Percentiles rank a stretch among this genome's conserved stretches.
phyloP scores from a whole-genome alignment of 2,888 invertebrate species.

The Synanthedon andrenaeformis region DNA sequence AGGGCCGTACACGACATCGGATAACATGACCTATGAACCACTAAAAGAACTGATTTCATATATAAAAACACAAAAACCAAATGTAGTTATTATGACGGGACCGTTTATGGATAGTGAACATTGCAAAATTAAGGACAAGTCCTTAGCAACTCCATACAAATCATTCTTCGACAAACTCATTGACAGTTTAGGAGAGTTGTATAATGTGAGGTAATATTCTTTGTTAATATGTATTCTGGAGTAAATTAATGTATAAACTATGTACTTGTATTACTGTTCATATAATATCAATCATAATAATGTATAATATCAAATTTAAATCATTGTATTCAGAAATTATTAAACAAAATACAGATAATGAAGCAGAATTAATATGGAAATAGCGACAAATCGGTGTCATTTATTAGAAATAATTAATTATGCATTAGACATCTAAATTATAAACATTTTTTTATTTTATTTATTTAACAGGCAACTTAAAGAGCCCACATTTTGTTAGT shows the following conservation, averaged over 20 bases:
- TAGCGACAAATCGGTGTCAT: no score
- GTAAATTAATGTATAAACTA: neutral
- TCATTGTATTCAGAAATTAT: no score
- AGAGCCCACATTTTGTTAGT: no score
- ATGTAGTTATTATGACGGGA: conserved; percentile 85
- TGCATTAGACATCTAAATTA: no score
- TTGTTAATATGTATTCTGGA: conserved; percentile 6
- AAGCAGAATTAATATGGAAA: no score
- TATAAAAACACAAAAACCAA: conserved; percentile 77
- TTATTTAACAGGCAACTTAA: no score
- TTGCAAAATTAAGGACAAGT: conserved; percentile 70
- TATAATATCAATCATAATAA: no score
- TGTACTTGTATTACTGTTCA: no score
- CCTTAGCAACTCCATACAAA: conserved; percentile 77
- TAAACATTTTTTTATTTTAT: no score
- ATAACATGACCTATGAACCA: conserved; percentile 84
- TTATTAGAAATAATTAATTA: no score
- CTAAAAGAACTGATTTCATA: conserved; percentile 80
- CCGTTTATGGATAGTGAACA: conserved; percentile 85
- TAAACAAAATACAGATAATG: no score
- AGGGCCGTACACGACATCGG: conserved; percentile 86
- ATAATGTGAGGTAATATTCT: conserved; percentile 56
- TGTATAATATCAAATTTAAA: no score
- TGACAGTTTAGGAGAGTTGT: conserved; percentile 72
- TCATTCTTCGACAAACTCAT: conserved; percentile 80